These are phyloP conservation scores for Sylvia borin DNA, from an alignment of 2,797 vertebrate species.

Conservation along the genomic window DNA sequence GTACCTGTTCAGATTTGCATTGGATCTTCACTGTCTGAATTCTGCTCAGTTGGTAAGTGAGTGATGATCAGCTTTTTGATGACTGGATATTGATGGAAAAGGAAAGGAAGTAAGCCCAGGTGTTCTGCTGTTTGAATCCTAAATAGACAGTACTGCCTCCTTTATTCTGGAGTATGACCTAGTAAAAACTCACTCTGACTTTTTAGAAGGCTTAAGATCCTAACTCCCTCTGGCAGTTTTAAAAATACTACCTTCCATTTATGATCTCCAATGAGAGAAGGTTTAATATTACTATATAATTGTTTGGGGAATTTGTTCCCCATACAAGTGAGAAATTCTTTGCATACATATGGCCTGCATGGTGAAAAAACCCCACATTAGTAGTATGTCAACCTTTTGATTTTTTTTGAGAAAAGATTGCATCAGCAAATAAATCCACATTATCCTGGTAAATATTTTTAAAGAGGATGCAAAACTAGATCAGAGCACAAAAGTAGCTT, in stretches of 20 bases:
- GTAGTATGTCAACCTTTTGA: neutral
- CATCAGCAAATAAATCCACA: conserved; percentile 1
- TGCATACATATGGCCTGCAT: neutral
- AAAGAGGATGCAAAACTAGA: conserved; percentile 19
- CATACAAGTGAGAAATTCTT: neutral
- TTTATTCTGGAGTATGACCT: neutral
- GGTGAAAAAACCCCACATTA: neutral
- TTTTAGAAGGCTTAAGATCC: neutral
- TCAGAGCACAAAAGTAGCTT: conserved; percentile 7
- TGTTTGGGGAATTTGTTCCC: neutral
- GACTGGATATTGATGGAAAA: neutral
- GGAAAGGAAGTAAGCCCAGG: neutral
- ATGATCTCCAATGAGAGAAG: neutral
- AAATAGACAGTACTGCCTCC: neutral
- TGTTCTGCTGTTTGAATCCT: neutral
- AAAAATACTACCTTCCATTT: conserved; percentile 3
- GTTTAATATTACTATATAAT: neutral
- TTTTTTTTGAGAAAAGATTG: neutral
- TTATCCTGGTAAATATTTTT: conserved; percentile 15
- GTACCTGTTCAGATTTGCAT: neutral
- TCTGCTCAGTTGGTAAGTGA: neutral
- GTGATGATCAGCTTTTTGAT: neutral
- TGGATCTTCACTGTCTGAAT: neutral
- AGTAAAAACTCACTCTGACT: neutral
- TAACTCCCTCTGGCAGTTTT: neutral